These are phyloP conservation scores for Drosophila setifemur DNA, from an alignment of 1,140 invertebrate species.

Conservation along the genomic window DNA sequence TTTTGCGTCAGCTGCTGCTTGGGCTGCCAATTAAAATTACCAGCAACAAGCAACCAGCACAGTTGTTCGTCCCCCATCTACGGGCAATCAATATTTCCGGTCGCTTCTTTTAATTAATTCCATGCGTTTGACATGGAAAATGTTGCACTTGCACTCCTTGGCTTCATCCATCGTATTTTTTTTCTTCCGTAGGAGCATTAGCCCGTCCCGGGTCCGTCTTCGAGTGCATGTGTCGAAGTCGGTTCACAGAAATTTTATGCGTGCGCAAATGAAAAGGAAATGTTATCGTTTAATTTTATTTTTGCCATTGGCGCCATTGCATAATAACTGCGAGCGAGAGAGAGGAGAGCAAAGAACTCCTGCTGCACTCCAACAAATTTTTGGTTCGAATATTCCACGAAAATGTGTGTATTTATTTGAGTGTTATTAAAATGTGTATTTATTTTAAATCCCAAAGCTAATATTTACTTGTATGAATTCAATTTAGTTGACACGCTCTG, in stretches of 20 bases:
- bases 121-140: slow-evolving; percentile 54
- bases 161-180: neutral
- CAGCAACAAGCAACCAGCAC: slow-evolving; percentile 5
- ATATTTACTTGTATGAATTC: too few relatives aligned
- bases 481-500: too few relatives aligned
- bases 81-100: slow-evolving; percentile 69
- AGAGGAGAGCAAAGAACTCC: slow-evolving; percentile 10
- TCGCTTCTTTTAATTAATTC: slow-evolving; percentile 70
- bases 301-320: slow-evolving; percentile 66
- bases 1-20: slow-evolving; percentile 46
- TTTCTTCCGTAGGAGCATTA: slow-evolving; percentile 11
- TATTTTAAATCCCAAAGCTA: too few relatives aligned
- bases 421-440: too few relatives aligned
- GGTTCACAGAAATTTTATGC: slow-evolving; percentile 52
- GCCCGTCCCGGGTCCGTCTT: slow-evolving; percentile 19
- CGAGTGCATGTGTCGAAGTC: slow-evolving; percentile 7
- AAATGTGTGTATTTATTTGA: too few relatives aligned
- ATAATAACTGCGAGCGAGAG: slow-evolving; percentile 62
- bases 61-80: neutral
- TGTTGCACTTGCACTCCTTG: slow-evolving; percentile 17
- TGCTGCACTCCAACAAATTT: slow-evolving; percentile 13
- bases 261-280: slow-evolving; percentile 79
- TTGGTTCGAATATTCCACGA: too few relatives aligned
- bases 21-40: slow-evolving; percentile 72
- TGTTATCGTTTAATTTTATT: slow-evolving; percentile 82